These are phyloP conservation scores for Malurus leucopterus DNA, from an alignment of 2,797 vertebrate genomes.

Conservation along the genomic window DNA sequence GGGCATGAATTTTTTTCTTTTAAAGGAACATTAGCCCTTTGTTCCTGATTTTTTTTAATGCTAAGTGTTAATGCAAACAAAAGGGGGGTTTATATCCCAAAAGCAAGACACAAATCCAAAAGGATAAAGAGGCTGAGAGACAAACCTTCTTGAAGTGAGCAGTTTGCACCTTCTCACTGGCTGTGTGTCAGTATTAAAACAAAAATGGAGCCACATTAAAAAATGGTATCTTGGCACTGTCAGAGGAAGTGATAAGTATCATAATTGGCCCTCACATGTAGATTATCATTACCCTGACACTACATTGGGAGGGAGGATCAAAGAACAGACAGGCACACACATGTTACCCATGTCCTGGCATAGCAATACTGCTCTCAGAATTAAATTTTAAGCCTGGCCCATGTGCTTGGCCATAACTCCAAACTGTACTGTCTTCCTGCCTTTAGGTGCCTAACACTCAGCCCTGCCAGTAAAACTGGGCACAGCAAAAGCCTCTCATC, in stretches of 20 bases:
- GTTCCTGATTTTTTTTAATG: conserved; percentile 24
- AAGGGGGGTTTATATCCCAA: not conserved
- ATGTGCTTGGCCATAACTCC: not conserved
- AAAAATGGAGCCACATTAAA: conserved; percentile 43
- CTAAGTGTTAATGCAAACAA: conserved; percentile 17
- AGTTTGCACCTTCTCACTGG: conserved; percentile 31
- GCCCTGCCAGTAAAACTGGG: not conserved
- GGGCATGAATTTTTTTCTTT: conserved; percentile 36
- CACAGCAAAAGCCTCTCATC: not conserved
- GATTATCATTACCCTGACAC: conserved; percentile 14
- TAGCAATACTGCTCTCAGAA: not conserved
- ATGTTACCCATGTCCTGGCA: conserved; percentile 11
- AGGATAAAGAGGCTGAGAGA: conserved; percentile 1
- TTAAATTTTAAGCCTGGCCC: not conserved
- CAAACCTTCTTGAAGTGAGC: not conserved
- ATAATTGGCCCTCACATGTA: conserved; percentile 39
- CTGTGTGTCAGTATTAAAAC: conserved; percentile 25
- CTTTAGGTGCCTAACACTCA: not conserved
- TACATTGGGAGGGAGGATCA: not conserved
- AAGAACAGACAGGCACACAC: conserved; percentile 35
- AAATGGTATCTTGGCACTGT: conserved; percentile 6
- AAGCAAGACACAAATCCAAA: conserved; percentile 27
- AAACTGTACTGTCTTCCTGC: not conserved
- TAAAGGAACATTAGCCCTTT: conserved; percentile 42
- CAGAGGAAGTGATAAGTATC: conserved; percentile 41